Evolutionary conservation across 2,113 vertebrate species (phyloP).

Genomic region (Carlito syrichta): DNA sequence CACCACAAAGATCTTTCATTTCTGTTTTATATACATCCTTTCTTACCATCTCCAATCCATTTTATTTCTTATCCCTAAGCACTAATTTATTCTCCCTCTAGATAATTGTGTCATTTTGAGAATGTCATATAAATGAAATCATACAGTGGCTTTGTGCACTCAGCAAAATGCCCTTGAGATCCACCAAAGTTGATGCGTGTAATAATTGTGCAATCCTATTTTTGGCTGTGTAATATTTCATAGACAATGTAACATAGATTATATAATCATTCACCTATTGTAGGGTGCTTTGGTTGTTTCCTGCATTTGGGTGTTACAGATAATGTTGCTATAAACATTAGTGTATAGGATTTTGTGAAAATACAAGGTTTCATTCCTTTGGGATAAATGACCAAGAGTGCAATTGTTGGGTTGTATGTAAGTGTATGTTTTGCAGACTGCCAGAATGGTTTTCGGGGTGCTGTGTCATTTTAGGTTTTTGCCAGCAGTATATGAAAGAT

Average conservation of each 20-base stretch:
- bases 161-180: neutral
- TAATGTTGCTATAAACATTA: neutral
- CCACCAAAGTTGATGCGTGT: neutral
- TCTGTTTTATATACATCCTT: neutral
- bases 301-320: neutral
- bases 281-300: neutral
- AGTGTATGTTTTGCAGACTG: neutral
- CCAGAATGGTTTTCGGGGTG: neutral
- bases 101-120: neutral
- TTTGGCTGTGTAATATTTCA: neutral
- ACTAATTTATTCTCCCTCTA: neutral
- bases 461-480: neutral
- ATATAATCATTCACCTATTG: neutral
- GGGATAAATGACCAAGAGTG: neutral
- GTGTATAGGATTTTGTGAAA: neutral
- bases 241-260: neutral
- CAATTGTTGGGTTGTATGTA: neutral
- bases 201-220: neutral
- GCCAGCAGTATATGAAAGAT: neutral
- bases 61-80: neutral
- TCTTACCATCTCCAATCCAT: neutral
- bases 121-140: neutral
- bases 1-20: neutral
- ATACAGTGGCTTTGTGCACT: neutral
- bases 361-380: neutral